Evolutionary conservation across 2,888 invertebrate species (phyloP), one percentile per base, ranked within the genome.

Genomic region (Eupithecia pulchellata): DNA sequence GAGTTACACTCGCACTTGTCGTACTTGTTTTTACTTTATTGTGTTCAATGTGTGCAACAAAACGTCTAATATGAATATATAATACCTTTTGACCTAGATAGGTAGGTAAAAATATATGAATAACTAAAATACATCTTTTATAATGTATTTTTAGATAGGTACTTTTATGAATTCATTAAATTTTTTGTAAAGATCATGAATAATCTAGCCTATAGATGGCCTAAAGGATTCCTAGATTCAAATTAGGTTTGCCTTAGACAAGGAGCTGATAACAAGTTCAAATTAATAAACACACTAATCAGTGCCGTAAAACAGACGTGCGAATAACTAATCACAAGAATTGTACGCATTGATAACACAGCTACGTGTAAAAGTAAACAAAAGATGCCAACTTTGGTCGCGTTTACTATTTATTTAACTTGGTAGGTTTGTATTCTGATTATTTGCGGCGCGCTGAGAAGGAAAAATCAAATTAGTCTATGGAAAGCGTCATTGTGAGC

Each of bases 281-380:
- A 72, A 73, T 72, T 69, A 68, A 66, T 64, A 52, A 70, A 69
- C 25, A 34, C 17, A 36, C 62, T 68, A 61, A 62, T 32, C n/a
- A 25, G 6, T 13, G n/a, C 25, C 13, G 34, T 34, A 36, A 61
- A 36, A 61, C 25, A 34, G 34, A 32, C 57, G 30, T 61, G 60
- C 60, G 20, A 55, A 47, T n/a, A 6, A 60, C 13, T 34, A 36
- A 61, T 61, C 61, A 36, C 34, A 61, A 14, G n/a, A 83, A 84
- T 85, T 81, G 83, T 81, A 83, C 82, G 80, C 80, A 80, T 81
- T 80, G 80, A 83, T 84, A 61, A 86, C 79, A 78, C 79, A 80
- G 80, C 81, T 76, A 81, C 78, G 79, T 75, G 78, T 60, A 75
- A 83, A 81, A 81, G 83, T 79, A 84, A 82, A 82, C 79, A 81